These are phyloP conservation scores for Diplosoma virens DNA, from an alignment of 23 tunicate genomes.

Conservation along the genomic window DNA sequence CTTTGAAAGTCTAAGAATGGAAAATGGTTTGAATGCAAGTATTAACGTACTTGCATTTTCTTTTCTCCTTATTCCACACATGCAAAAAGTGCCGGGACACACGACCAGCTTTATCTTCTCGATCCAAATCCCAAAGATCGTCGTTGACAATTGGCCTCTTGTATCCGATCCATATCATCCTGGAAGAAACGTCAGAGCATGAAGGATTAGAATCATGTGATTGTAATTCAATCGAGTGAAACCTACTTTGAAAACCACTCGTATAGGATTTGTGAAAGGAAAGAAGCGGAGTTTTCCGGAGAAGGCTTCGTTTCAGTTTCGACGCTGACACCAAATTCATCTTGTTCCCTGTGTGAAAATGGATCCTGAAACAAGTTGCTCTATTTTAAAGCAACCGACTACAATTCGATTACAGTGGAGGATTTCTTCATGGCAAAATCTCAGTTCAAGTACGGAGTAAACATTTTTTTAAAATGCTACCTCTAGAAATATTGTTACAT, in stretches of 20 bases:
- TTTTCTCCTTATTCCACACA: slow-evolving; percentile 32
- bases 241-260: slow-evolving; percentile 31
- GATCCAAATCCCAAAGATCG: slow-evolving; percentile 53
- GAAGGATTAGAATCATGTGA: neutral
- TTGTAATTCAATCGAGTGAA: neutral
- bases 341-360: neutral
- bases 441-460: too few relatives aligned
- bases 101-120: slow-evolving; percentile 38
- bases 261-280: slow-evolving; percentile 18
- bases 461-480: too few relatives aligned
- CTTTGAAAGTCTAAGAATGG: too few relatives aligned
- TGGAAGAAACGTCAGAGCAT: slow-evolving; percentile 6
- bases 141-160: slow-evolving; percentile 48
- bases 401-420: too few relatives aligned
- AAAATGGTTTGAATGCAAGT: too few relatives aligned
- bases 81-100: slow-evolving; percentile 42
- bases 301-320: neutral
- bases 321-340: neutral
- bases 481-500: too few relatives aligned
- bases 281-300: slow-evolving; percentile 33
- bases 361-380: slow-evolving; percentile 7
- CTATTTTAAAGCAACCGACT: too few relatives aligned
- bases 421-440: too few relatives aligned
- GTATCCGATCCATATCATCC: slow-evolving; percentile 62
- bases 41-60: slow-evolving; percentile 28